A percentile compares a stretch with the other conserved stretches of the same genome.
Evolutionary conservation across 2,797 vertebrate species (phyloP).

Genomic region (Malacoraja senta): DNA sequence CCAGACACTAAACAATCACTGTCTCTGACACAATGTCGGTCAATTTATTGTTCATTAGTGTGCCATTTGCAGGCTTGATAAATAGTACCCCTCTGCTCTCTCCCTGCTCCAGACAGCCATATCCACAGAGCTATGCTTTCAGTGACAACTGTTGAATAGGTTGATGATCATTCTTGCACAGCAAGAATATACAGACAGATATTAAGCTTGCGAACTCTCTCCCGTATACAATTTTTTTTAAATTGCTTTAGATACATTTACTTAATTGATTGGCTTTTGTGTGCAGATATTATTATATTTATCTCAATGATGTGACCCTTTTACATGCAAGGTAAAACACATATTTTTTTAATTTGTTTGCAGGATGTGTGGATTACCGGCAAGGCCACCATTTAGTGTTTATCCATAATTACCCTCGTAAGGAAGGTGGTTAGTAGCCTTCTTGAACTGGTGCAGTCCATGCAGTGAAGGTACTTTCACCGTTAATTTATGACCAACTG

Average conservation of each 20-base stretch:
- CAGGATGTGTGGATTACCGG: no score
- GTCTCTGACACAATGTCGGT: conserved; percentile 13
- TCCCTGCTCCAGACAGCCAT: neutral
- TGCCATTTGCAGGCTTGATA: conserved; percentile 24
- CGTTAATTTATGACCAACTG: no score
- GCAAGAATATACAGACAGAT: neutral
- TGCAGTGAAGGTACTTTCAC: no score
- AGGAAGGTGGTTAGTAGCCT: no score
- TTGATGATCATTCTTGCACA: neutral
- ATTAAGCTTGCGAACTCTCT: neutral
- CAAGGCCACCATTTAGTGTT: no score
- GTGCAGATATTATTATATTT: neutral
- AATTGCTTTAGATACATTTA: neutral
- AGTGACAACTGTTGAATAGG: neutral
- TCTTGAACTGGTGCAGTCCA: no score
- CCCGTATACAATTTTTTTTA: neutral
- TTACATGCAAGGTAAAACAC: no score
- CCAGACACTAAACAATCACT: conserved; percentile 29
- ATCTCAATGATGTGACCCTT: neutral
- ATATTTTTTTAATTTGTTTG: no score
- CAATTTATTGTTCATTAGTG: conserved; percentile 35
- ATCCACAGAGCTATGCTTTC: neutral
- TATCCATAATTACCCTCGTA: no score
- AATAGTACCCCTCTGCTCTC: neutral
- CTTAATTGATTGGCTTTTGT: neutral